These are phyloP conservation scores for Hippocampus kuda DNA, from an alignment of 2,797 vertebrate genomes.

Conservation along the genomic window DNA sequence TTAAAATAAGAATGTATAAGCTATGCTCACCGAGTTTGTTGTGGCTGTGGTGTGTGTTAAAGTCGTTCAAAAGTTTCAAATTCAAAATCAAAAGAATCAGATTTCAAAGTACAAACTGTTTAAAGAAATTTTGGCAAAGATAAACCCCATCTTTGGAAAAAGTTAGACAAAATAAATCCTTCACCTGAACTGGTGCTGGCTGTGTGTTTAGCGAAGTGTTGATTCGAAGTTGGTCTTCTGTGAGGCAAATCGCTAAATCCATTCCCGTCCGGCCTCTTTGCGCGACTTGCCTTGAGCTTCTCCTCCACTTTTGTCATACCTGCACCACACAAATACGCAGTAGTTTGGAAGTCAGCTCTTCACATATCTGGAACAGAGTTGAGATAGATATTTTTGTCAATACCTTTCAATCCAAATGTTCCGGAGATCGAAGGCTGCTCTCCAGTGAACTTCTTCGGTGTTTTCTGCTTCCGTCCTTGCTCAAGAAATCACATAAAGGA, in stretches of 20 bases:
- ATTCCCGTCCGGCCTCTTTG: conserved; percentile 72
- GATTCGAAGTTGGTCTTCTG: conserved; percentile 62
- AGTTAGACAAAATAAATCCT: background rate
- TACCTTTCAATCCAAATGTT: conserved; percentile 95
- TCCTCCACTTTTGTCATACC: conserved; percentile 92
- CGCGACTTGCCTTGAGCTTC: conserved; percentile 80
- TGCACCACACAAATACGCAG: conserved; percentile 30
- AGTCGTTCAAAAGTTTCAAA: too few species aligned
- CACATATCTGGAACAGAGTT: background rate
- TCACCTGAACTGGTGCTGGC: conserved; percentile 57
- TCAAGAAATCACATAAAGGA: conserved; percentile 65
- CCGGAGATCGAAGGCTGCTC: conserved; percentile 96
- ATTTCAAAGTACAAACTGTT: background rate
- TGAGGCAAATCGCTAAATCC: conserved; percentile 68
- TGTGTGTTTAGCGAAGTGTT: conserved; percentile 67
- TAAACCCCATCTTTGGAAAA: background rate
- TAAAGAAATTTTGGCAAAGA: background rate
- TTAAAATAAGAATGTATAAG: too few species aligned
- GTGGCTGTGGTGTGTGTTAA: too few species aligned
- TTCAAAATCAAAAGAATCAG: too few species aligned
- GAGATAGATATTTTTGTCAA: background rate
- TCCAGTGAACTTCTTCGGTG: conserved; percentile 97
- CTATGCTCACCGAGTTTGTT: too few species aligned
- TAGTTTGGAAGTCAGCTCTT: background rate
- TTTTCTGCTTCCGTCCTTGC: conserved; percentile 99